Percentiles rank a stretch among this genome's conserved stretches.
These are phyloP conservation scores for Palythoa grandiflora DNA, from an alignment of 92 coral and sea anemone genomes.

Conservation along the genomic window DNA sequence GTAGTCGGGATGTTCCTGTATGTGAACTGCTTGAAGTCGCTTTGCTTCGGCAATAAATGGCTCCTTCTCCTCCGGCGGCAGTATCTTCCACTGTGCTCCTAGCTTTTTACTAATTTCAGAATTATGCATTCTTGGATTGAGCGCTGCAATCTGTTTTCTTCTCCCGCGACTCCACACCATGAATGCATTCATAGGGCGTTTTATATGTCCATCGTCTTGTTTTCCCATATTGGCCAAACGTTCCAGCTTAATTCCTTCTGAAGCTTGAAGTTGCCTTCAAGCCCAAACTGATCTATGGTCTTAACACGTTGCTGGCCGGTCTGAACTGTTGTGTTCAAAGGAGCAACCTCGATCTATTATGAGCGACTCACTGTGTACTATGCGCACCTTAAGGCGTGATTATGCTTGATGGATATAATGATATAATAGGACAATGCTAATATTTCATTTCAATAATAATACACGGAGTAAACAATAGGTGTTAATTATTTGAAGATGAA, in stretches of 20 bases:
- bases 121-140: constrained; percentile 99
- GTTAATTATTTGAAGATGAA: constrained; percentile 99
- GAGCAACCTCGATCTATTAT: constrained; percentile 94
- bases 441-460: constrained; percentile 99
- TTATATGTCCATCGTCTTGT: constrained; percentile 98
- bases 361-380: constrained; percentile 78
- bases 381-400: constrained; percentile 95
- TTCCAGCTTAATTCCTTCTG: constrained; percentile 20
- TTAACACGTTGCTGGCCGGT: constrained; percentile 44
- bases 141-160: constrained; percentile 97
- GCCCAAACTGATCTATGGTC: constrained; percentile 43
- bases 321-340: constrained; percentile 78
- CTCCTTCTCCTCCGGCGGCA: constrained; percentile 95
- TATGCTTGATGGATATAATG: constrained; percentile 98
- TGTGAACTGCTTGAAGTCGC: constrained; percentile 97
- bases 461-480: constrained; percentile 99
- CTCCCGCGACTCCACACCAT: constrained; percentile 99
- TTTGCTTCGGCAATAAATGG: constrained; percentile 99
- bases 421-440: constrained; percentile 99
- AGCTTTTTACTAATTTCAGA: constrained; percentile 98
- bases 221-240: constrained; percentile 81
- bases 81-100: constrained; percentile 98
- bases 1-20: constrained; percentile 99
- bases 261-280: constrained; percentile 31
- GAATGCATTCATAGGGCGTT: constrained; percentile 99